Percentiles rank a stretch among this genome's conserved stretches.
Evolutionary conservation across 2,888 invertebrate genomes (phyloP).

Genomic region (Emmelina monodactyla): DNA sequence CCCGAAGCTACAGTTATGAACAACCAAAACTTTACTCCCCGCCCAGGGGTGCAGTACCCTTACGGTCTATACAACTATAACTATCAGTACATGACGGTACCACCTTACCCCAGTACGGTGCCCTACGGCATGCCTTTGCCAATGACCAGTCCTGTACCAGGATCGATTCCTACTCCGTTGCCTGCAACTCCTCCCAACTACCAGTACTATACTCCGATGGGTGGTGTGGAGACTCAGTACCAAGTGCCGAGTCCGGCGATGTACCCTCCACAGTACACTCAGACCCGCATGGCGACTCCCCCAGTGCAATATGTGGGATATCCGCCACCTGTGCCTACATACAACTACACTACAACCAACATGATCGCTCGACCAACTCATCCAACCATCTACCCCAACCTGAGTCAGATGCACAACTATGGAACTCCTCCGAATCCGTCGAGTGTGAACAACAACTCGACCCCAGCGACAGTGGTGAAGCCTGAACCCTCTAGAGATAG

Average conservation of each 20-base stretch:
- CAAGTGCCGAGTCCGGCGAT: slow-evolving; percentile 26
- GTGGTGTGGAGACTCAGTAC: slow-evolving; percentile 25
- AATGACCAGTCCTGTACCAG: no score
- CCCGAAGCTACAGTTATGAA: slow-evolving; percentile 39
- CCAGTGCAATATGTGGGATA: slow-evolving; percentile 37
- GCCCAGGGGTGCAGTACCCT: slow-evolving; percentile 37
- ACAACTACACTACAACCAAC: slow-evolving; percentile 50
- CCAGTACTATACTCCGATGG: slow-evolving; percentile 30
- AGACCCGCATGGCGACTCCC: slow-evolving; percentile 46
- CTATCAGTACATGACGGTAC: slow-evolving; percentile 28
- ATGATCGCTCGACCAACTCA: slow-evolving; percentile 45
- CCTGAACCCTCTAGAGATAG: slow-evolving; percentile 31
- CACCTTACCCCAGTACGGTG: slow-evolving; percentile 34
- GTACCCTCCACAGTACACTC: slow-evolving; percentile 40
- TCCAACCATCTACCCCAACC: slow-evolving; percentile 39
- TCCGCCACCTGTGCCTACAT: slow-evolving; percentile 26
- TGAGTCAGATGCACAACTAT: slow-evolving; percentile 36
- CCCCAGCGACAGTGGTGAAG: slow-evolving; percentile 17
- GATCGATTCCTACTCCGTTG: slow-evolving; percentile 19
- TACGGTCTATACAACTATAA: slow-evolving; percentile 36
- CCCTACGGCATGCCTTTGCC: slow-evolving; percentile 47
- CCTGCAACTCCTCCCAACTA: no score
- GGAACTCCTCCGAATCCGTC: slow-evolving; percentile 21
- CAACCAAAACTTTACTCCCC: slow-evolving; percentile 43
- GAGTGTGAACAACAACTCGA: background rate